phyloP scores from a whole-genome alignment of 2,113 vertebrate species.

The Dendrocopos noguchii region DNA sequence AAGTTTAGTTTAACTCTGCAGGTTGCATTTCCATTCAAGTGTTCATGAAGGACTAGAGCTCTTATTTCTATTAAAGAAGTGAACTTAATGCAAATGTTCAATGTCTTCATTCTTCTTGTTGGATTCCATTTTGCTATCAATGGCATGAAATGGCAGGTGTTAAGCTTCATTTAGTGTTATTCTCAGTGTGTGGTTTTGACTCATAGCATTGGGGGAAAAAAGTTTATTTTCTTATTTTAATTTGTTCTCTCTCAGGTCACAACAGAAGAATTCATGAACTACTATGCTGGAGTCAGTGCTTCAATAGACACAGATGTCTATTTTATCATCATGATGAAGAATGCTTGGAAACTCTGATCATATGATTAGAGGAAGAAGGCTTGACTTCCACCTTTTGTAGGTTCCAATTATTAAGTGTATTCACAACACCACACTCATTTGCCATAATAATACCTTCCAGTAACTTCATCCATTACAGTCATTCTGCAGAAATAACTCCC shows the following conservation, averaged over 20 bases:
- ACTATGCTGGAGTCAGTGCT: constrained; percentile 93
- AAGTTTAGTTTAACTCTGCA: not conserved
- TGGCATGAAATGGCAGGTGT: not conserved
- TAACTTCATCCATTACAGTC: not conserved
- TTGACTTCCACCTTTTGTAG: not conserved
- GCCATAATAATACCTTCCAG: not conserved
- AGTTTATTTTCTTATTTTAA: constrained; percentile 24
- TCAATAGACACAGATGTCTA: constrained; percentile 93
- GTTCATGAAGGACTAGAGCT: not conserved
- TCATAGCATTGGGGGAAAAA: not conserved
- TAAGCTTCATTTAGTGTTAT: not conserved
- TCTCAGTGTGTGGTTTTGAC: not conserved
- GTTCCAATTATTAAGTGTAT: constrained; percentile 11
- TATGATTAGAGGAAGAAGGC: not conserved
- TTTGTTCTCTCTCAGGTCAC: constrained; percentile 83
- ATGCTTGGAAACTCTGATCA: constrained; percentile 85
- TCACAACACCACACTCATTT: not conserved
- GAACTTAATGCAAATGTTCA: not conserved
- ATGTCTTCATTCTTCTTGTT: not conserved
- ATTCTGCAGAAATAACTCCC: not conserved
- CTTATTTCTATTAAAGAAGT: not conserved
- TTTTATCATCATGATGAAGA: constrained; percentile 97
- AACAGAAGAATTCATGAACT: constrained; percentile 93
- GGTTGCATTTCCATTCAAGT: not conserved
- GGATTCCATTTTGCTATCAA: not conserved